Percentiles rank a stretch among this genome's conserved stretches.
These are phyloP conservation scores for Tetraneura akinire DNA, from an alignment of 1,140 invertebrate species.

Conservation along the genomic window DNA sequence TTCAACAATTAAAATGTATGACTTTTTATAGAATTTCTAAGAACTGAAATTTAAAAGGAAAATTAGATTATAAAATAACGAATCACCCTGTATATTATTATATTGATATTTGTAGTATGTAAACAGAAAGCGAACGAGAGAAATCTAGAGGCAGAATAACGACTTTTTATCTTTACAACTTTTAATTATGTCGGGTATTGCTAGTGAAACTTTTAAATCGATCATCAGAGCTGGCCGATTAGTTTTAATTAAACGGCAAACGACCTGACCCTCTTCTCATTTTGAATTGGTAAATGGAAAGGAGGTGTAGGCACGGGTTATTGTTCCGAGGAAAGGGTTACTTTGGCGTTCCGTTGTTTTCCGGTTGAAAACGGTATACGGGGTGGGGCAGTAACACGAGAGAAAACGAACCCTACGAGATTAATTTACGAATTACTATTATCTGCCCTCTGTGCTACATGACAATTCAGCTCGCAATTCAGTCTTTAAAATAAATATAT, in stretches of 20 bases:
- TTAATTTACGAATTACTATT: conserved; percentile 50
- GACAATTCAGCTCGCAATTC: conserved; percentile 22
- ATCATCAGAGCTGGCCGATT: conserved; percentile 49
- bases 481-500: not conserved
- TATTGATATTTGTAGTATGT: not conserved
- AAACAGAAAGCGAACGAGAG: not conserved
- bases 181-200: conserved; percentile 49
- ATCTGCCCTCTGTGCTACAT: conserved; percentile 7
- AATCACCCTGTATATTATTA: not conserved
- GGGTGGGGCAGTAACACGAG: not conserved
- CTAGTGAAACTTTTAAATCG: conserved; percentile 47
- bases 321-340: conserved; percentile 43
- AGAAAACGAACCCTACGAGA: conserved; percentile 31
- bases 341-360: conserved; percentile 47
- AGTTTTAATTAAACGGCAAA: conserved; percentile 52
- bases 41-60: too few species aligned
- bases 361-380: conserved; percentile 13
- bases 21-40: too few species aligned
- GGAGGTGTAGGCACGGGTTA: not conserved
- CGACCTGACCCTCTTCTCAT: conserved; percentile 28
- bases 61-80: not conserved
- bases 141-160: not conserved
- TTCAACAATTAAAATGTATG: too few species aligned
- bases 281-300: not conserved
- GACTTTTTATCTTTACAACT: conserved; percentile 50